Conservation (phyloP, 2,797 vertebrate species). For the Rhinophrynus dorsalis region DNA sequence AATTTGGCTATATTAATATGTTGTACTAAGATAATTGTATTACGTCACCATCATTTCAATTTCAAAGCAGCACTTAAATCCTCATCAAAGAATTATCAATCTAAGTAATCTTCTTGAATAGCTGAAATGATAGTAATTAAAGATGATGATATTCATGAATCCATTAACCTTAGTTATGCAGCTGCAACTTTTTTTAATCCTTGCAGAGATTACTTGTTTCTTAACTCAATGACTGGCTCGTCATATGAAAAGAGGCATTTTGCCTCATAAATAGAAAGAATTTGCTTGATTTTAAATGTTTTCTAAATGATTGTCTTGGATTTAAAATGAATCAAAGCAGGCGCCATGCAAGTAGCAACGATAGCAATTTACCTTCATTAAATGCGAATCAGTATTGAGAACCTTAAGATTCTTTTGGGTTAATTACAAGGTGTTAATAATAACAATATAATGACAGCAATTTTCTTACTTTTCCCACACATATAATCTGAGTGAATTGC, state of each 20-base stretch:
- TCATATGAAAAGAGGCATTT: conserved; percentile 19
- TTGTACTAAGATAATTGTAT: conserved; percentile 31
- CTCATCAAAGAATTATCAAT: conserved; percentile 50
- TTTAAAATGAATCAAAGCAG: conserved; percentile 89
- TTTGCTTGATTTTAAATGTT: conserved; percentile 78
- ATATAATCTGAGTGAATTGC: conserved; percentile 85
- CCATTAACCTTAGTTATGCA: conserved; percentile 44
- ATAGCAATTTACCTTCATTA: conserved; percentile 98
- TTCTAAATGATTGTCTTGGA: conserved; percentile 84
- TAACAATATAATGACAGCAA: conserved; percentile 98
- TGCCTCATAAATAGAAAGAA: conserved; percentile 65
- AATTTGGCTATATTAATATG: conserved; percentile 6
- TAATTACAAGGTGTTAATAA: conserved; percentile 99
- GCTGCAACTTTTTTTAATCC: conserved; percentile 52
- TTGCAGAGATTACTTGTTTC: conserved; percentile 45
- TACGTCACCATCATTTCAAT: conserved; percentile 38
- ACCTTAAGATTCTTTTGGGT: conserved; percentile 92
- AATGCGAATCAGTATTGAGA: conserved; percentile 94
- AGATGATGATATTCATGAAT: conserved; percentile 50
- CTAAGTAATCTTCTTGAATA: conserved; percentile 36
- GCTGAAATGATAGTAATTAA: conserved; percentile 43
- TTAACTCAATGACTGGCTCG: conserved; percentile 52
- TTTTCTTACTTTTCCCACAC: conserved; percentile 89
- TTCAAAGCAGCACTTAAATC: conserved; percentile 47
- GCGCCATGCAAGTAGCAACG: conserved; percentile 94